Evolutionary conservation across 2,113 vertebrate species (phyloP), one percentile per base, ranked within the genome.

Genomic region (Engystomops pustulosus): DNA sequence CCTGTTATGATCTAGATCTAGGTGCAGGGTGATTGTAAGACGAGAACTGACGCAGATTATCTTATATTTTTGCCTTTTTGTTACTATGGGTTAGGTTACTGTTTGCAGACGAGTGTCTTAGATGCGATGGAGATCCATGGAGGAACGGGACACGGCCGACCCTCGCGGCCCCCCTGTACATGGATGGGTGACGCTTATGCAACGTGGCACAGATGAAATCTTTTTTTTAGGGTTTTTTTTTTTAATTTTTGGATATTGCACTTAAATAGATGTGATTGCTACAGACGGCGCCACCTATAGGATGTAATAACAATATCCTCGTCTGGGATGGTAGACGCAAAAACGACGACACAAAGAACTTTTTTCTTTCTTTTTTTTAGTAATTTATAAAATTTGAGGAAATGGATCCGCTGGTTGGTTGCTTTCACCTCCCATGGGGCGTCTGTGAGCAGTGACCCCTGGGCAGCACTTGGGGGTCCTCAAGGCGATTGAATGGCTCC

Each of bases 1-100:
- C n/a, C 41, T 25, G 41, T 25, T 72, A 45, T 72, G 41, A 45
- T 72, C n/a, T 71, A 71, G 69, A 71, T 71, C 69, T 72, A 72
- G 69, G 38, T 72, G 41, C 69, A 72, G 14, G 23, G 36, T 72
- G 41, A 70, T 70, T 70, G 68, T 70, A 23, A 70, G 36, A 41
- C 3, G 36, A 45, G 41, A 72, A 17, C 1, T 25, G 23, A 44
- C 23, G 27, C 10, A 47, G 38, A 47, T 14, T 44, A 71, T 45
- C 2, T 27, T 25, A 7, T 72, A 45, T 45, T 45, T 45, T 69
- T 60, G n/a, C 55, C n/a, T 60, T 69, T 44, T 72, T 45, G 12
- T n/a, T n/a, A 72, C 10, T 25, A 47, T 30, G n/a, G 68, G 10
- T 27, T 45, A 72, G 69, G 23, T 6, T n/a, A 23, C 20, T n/a